These are phyloP conservation scores for Knipowitschia caucasica DNA, from an alignment of 2,797 vertebrate species.

Conservation along the genomic window DNA sequence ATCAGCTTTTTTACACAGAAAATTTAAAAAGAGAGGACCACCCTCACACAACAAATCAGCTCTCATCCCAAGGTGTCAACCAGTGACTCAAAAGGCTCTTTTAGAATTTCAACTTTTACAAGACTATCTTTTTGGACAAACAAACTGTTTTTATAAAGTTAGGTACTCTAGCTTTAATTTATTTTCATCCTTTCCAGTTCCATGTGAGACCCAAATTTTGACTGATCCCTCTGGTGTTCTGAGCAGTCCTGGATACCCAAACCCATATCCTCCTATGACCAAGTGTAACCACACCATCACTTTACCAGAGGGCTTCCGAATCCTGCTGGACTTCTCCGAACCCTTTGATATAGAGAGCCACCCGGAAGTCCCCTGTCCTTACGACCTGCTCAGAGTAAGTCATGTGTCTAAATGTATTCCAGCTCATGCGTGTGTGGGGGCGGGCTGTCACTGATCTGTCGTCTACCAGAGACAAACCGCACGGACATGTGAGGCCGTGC, in stretches of 20 bases:
- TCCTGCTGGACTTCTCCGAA: constrained; percentile 77
- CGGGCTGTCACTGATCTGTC: constrained; percentile 40
- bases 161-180: background rate
- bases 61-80: too few relatives aligned
- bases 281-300: constrained; percentile 75
- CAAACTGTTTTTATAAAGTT: too few relatives aligned
- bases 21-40: too few relatives aligned
- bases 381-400: constrained; percentile 80
- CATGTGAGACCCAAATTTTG: constrained; percentile 70
- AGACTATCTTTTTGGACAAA: too few relatives aligned
- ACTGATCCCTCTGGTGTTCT: constrained; percentile 71
- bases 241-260: constrained; percentile 76
- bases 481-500: constrained; percentile 37
- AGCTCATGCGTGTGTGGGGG: constrained; percentile 63
- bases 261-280: constrained; percentile 76
- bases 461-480: constrained; percentile 43
- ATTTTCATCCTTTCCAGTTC: constrained; percentile 57
- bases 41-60: too few relatives aligned
- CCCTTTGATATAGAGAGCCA: constrained; percentile 81
- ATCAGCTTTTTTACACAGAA: too few relatives aligned
- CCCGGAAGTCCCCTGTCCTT: constrained; percentile 75
- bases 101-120: too few relatives aligned
- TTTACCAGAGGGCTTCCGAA: constrained; percentile 75
- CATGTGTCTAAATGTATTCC: constrained; percentile 69
- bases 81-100: too few relatives aligned